Percentiles rank a stretch among this genome's conserved stretches.
These are phyloP conservation scores for Macropus fuliginosus DNA, from an alignment of 2,797 vertebrate species.

Conservation along the genomic window DNA sequence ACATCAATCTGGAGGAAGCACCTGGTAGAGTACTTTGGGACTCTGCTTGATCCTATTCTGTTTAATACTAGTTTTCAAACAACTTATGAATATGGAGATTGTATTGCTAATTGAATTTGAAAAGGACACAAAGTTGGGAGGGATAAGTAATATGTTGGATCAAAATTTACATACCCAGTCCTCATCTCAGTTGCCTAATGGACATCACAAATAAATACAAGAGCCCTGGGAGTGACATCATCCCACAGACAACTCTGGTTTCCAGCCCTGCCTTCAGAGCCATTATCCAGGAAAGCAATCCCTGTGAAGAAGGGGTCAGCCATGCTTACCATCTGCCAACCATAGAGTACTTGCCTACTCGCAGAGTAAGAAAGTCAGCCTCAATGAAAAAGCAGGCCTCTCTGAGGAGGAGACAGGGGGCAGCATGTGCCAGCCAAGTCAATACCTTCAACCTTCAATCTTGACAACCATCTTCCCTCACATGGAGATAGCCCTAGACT, in stretches of 20 bases:
- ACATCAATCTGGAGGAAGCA: background rate
- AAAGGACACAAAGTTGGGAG: background rate
- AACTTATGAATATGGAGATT: background rate
- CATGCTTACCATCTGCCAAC: background rate
- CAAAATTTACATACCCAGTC: background rate
- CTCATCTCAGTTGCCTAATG: background rate
- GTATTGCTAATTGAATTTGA: background rate
- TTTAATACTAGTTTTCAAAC: background rate
- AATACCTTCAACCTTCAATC: background rate
- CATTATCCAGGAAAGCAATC: background rate
- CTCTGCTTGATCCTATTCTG: background rate
- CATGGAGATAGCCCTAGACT: background rate
- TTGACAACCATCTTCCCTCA: background rate
- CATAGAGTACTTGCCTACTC: background rate
- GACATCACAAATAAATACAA: background rate
- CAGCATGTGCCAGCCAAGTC: background rate
- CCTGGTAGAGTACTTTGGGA: background rate
- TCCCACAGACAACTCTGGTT: background rate
- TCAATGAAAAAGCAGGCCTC: background rate
- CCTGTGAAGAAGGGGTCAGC: background rate
- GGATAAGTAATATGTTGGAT: background rate
- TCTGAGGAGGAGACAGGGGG: background rate
- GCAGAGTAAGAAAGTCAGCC: background rate
- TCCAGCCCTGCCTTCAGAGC: background rate
- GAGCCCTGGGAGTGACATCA: background rate